phyloP scores from a whole-genome alignment of 2,888 invertebrate genomes.

The Atrina japonica region DNA sequence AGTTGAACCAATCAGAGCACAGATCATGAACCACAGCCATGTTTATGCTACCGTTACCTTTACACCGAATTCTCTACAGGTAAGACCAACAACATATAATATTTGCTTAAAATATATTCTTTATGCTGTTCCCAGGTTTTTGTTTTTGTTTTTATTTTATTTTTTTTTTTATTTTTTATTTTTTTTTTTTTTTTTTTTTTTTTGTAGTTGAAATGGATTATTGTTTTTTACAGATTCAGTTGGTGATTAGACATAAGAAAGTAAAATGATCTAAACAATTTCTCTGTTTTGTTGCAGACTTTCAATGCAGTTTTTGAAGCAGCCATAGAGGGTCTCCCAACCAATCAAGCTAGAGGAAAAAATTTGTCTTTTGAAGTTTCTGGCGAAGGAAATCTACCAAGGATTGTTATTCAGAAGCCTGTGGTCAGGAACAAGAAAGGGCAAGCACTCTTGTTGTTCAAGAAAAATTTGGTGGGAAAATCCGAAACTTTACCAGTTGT shows the following conservation, averaged over 20 bases:
- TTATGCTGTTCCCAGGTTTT: no score
- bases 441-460: slow-evolving; percentile 79
- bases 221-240: no score
- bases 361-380: slow-evolving; percentile 78
- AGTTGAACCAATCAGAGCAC: slow-evolving; percentile 77
- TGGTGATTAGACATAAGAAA: no score
- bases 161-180: neutral
- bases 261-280: no score
- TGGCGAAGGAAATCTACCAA: slow-evolving; percentile 80
- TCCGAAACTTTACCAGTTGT: slow-evolving; percentile 75
- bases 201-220: no score
- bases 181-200: no score
- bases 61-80: slow-evolving; percentile 80
- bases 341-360: slow-evolving; percentile 75
- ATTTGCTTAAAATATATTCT: neutral
- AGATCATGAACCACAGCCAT: slow-evolving; percentile 78
- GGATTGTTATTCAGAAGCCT: slow-evolving; percentile 77
- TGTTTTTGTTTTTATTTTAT: no score
- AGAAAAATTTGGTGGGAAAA: slow-evolving; percentile 75
- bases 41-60: slow-evolving; percentile 79
- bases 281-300: no score
- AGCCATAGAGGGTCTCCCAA: slow-evolving; percentile 72
- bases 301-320: slow-evolving; percentile 79
- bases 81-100: slow-evolving; percentile 45
- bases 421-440: slow-evolving; percentile 79